These are phyloP conservation scores for Salminus brasiliensis DNA, from an alignment of 2,113 vertebrate species.

Conservation along the genomic window DNA sequence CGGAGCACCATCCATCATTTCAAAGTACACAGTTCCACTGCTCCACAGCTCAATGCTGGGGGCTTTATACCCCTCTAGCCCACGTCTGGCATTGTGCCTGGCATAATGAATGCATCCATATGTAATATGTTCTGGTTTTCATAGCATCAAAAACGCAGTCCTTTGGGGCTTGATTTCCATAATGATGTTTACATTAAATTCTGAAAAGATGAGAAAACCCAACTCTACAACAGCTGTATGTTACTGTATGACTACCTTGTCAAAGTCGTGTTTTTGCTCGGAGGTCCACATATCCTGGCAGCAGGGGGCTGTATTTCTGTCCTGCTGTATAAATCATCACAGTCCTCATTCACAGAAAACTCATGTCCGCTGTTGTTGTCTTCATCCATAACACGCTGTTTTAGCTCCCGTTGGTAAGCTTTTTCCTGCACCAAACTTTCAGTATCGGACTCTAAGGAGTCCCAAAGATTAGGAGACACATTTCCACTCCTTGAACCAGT, in stretches of 20 bases:
- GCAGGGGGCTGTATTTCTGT: not conserved
- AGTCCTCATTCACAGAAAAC: not conserved
- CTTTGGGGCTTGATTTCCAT: too few relatives aligned
- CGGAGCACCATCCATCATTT: too few relatives aligned
- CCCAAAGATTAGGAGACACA: constrained; percentile 47
- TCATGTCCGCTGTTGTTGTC: not conserved
- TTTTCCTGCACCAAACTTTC: constrained; percentile 71
- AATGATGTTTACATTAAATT: too few relatives aligned
- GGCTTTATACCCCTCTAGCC: too few relatives aligned
- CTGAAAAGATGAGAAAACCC: too few relatives aligned
- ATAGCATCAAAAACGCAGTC: too few relatives aligned
- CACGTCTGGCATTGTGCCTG: too few relatives aligned
- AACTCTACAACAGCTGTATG: too few relatives aligned
- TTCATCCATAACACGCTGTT: constrained; percentile 19
- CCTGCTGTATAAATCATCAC: not conserved
- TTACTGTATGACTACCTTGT: constrained; percentile 17
- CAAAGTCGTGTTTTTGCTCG: not conserved
- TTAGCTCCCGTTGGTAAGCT: constrained; percentile 57
- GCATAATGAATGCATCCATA: too few relatives aligned
- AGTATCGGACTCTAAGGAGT: constrained; percentile 70
- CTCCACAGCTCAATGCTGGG: too few relatives aligned
- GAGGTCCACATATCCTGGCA: not conserved
- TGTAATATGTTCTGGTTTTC: too few relatives aligned
- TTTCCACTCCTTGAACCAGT: not conserved
- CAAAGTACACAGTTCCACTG: too few relatives aligned